Evolutionary conservation across 2,888 invertebrate species (phyloP).

Genomic region (Melanotus villosus): DNA sequence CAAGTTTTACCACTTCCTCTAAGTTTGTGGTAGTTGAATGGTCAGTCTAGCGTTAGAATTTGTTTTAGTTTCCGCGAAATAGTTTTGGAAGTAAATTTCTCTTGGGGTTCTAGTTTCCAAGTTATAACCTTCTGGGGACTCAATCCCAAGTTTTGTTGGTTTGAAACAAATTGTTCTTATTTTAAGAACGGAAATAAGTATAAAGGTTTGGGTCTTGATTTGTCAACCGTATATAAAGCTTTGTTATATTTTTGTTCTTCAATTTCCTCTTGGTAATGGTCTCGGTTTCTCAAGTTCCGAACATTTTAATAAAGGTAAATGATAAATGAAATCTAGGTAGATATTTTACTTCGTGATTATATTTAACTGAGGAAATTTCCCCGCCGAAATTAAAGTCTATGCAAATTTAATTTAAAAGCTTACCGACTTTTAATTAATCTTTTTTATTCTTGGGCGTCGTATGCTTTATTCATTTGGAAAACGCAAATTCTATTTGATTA

Average conservation of each 20-base stretch:
- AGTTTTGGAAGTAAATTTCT: no score
- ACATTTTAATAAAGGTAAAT: constrained; percentile 2
- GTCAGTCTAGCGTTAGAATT: no score
- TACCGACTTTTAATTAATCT: constrained; percentile 22
- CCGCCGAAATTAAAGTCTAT: background rate
- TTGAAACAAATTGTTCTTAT: no score
- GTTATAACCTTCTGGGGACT: no score
- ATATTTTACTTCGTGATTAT: background rate
- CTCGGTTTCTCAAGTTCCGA: background rate
- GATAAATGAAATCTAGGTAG: background rate
- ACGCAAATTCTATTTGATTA: constrained; percentile 20
- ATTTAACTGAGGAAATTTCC: background rate
- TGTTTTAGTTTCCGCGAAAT: no score
- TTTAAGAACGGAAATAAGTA: no score
- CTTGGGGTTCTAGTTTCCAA: no score
- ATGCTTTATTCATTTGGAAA: constrained; percentile 6
- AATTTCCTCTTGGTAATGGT: background rate
- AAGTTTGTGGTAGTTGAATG: no score
- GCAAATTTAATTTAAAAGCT: constrained; percentile 23
- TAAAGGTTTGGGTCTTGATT: no score
- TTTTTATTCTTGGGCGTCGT: constrained; percentile 1
- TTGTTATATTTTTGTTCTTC: background rate
- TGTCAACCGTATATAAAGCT: constrained; percentile 8
- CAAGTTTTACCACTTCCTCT: no score
- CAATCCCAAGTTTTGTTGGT: no score